A percentile compares a stretch with the other conserved stretches of the same genome.
phyloP scores from a whole-genome alignment of 2,797 vertebrate species.

The Serranus cabrilla region DNA sequence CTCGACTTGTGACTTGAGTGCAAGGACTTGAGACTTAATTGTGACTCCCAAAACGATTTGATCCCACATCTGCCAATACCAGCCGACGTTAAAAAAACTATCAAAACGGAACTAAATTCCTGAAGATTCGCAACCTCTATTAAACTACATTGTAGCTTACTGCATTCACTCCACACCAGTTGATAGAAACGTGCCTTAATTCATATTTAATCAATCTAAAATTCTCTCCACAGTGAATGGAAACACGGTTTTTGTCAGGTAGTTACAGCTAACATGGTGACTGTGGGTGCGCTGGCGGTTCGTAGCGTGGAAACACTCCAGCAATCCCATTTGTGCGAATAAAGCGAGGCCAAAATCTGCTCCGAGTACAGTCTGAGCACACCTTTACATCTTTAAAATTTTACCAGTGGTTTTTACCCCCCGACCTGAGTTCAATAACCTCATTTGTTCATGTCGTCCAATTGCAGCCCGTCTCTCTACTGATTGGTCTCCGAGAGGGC shows the following conservation, averaged over 20 bases:
- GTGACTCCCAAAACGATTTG: too few relatives aligned
- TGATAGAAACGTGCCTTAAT: too few relatives aligned
- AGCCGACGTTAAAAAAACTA: too few relatives aligned
- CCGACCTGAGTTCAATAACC: constrained; percentile 80
- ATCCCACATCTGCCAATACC: too few relatives aligned
- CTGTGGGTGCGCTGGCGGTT: constrained; percentile 22
- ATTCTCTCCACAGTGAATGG: too few relatives aligned
- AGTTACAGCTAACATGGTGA: constrained; percentile 30
- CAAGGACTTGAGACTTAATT: too few relatives aligned
- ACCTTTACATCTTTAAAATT: constrained; percentile 65
- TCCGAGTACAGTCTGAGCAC: constrained; percentile 60
- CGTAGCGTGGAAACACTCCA: constrained; percentile 15
- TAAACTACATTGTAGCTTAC: too few relatives aligned
- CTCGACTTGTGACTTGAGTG: too few relatives aligned
- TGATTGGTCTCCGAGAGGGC: constrained; percentile 63
- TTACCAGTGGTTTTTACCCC: constrained; percentile 79
- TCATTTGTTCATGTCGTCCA: constrained; percentile 71
- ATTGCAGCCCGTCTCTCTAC: constrained; percentile 62
- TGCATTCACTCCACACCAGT: too few relatives aligned
- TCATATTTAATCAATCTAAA: too few relatives aligned
- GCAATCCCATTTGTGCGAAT: constrained; percentile 42
- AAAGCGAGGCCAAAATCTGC: constrained; percentile 32
- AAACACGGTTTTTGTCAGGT: constrained; percentile 17
- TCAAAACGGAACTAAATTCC: too few relatives aligned
- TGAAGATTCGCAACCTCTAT: too few relatives aligned